Evolutionary conservation across 2,113 vertebrate species (phyloP), one percentile per base, ranked within the genome.

Genomic region (Bos javanicus): DNA sequence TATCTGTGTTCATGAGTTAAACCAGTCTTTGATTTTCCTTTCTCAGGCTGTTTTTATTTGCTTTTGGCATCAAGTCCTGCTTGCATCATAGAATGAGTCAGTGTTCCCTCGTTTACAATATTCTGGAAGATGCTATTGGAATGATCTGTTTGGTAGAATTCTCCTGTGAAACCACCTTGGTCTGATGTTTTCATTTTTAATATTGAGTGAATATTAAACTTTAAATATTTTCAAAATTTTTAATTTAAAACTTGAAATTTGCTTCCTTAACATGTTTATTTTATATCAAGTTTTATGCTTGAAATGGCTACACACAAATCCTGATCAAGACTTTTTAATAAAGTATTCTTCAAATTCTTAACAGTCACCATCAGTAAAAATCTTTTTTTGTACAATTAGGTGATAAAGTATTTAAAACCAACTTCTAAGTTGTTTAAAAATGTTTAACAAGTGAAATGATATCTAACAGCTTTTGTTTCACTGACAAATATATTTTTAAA

Each of bases 341-440:
- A 62, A 71, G 16, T 67, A 12, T 95, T 95, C 59, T 95, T 96
- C 52, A 90, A 92, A 89, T 86, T 96, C 59, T 87, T 96, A 88
- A 87, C 43, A 92, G 46, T 81, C 36, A 33, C 26, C 3, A 84
- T 60, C 87, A 96, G 48, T 33, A 97, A 92, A 94, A 91, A 39
- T 57, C 25, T 82, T 48, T 88, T 78, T 92, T 67, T 94, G 83
- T 95, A 76, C 23, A 71, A 92, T 36, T 83, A 80, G 57, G 19
- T 81, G 57, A 67, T 95, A 94, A 97, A 83, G 43, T 94, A 92
- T 84, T 96, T 90, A 50, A 97, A 96, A 57, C 81, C 28, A 60
- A 48, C 87, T 92, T 95, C 94, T 92, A 81, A 95, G 71, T 48
- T 94, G 36, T 87, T 95, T 50, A 89, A 60, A 94, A 82, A 80